A percentile compares a stretch with the other conserved stretches of the same genome.
Conservation (phyloP, 2,888 invertebrate genomes). For the Morpho helenor region DNA sequence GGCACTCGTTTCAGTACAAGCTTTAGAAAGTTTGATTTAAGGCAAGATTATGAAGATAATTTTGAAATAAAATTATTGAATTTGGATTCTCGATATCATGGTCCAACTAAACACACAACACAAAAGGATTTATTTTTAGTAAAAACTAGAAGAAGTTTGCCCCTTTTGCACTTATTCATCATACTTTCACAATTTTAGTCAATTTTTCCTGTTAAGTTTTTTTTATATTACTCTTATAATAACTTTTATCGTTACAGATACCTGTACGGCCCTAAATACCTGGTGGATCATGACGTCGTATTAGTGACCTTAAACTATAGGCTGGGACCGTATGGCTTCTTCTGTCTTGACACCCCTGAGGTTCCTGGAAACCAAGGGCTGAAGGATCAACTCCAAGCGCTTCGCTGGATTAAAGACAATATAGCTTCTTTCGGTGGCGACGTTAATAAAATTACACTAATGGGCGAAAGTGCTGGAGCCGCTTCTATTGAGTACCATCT, state of each 20-base stretch:
- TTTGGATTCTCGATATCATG: too few species aligned
- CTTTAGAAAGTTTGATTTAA: too few species aligned
- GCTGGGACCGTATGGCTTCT: conserved; percentile 57
- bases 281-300: conserved; percentile 43
- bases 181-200: too few species aligned
- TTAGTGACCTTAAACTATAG: conserved; percentile 49
- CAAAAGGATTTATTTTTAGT: too few species aligned
- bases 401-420: conserved; percentile 49
- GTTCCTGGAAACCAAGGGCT: conserved; percentile 57
- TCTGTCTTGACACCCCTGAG: conserved; percentile 48
- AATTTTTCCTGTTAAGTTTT: too few species aligned
- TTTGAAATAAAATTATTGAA: too few species aligned
- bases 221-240: too few species aligned
- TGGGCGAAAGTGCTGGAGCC: conserved; percentile 52
- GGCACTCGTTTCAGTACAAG: too few species aligned
- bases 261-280: conserved; percentile 41
- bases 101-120: too few species aligned
- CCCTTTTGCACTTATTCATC: too few species aligned
- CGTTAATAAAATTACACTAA: conserved; percentile 43
- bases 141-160: too few species aligned
- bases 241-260: conserved; percentile 17
- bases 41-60: too few species aligned
- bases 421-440: conserved; percentile 53
- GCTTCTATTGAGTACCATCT: conserved; percentile 50
- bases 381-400: conserved; percentile 49